A percentile compares a stretch with the other conserved stretches of the same genome.
These are phyloP conservation scores for Lordiphosa stackelbergi DNA, from an alignment of 1,140 invertebrate species.

Conservation along the genomic window DNA sequence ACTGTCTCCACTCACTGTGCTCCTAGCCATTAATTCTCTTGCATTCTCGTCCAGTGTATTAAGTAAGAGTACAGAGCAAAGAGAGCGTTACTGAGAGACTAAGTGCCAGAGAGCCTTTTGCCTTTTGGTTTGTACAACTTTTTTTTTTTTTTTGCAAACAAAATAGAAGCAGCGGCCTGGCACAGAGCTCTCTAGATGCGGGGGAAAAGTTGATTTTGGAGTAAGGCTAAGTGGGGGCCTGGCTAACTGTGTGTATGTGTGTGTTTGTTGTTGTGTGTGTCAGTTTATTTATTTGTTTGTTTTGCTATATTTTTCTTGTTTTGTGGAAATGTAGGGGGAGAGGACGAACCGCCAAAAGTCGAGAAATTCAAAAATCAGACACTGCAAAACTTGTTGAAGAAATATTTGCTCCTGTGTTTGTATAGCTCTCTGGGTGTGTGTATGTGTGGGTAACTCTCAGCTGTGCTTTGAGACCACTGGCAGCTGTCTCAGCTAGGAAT, in stretches of 20 bases:
- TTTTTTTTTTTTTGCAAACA: slow-evolving; percentile 61
- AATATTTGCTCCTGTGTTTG: slow-evolving; percentile 46
- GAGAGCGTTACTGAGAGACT: slow-evolving; percentile 18
- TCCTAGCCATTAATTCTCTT: not conserved
- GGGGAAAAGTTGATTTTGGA: not conserved
- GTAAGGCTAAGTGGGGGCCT: slow-evolving; percentile 43
- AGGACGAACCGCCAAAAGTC: slow-evolving; percentile 39
- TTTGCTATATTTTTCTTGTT: slow-evolving; percentile 56
- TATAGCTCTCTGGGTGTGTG: slow-evolving; percentile 9
- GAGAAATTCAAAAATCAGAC: slow-evolving; percentile 67
- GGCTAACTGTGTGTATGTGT: slow-evolving; percentile 18
- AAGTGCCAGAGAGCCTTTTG: slow-evolving; percentile 22
- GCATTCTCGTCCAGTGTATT: slow-evolving; percentile 46
- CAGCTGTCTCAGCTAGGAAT: slow-evolving; percentile 19
- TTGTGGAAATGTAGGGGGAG: not conserved
- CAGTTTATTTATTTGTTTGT: slow-evolving; percentile 64
- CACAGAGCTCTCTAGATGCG: slow-evolving; percentile 12
- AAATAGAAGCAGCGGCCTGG: slow-evolving; percentile 16
- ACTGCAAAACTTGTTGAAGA: slow-evolving; percentile 66
- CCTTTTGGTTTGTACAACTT: slow-evolving; percentile 48
- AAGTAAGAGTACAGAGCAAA: slow-evolving; percentile 2
- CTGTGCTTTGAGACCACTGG: slow-evolving; percentile 9
- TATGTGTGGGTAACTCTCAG: slow-evolving; percentile 29
- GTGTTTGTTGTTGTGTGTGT: slow-evolving; percentile 14
- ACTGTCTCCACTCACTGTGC: slow-evolving; percentile 15